Evolutionary conservation across 2,888 invertebrate genomes (phyloP).

Genomic region (Lasioglossum villosulum): DNA sequence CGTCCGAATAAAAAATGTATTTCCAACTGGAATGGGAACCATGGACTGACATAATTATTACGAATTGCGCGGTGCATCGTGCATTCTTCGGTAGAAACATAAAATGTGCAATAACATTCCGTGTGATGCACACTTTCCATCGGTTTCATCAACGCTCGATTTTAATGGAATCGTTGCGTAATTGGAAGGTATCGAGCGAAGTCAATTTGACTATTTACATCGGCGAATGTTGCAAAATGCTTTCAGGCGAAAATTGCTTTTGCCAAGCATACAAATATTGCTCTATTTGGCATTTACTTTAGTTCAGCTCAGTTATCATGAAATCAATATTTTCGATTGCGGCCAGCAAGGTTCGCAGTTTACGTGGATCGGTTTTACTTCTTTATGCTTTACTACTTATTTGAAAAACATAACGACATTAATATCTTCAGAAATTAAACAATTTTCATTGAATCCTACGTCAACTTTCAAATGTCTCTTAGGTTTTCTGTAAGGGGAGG

Average conservation of each 20-base stretch:
- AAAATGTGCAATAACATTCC: slow-evolving; percentile 19
- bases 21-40: neutral
- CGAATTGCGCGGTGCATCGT: neutral
- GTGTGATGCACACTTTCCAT: slow-evolving; percentile 4
- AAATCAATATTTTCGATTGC: neutral
- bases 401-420: neutral
- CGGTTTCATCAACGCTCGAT: neutral
- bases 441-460: neutral
- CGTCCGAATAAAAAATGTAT: neutral
- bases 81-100: slow-evolving; percentile 11
- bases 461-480: neutral
- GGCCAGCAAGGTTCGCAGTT: neutral
- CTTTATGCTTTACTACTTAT: neutral
- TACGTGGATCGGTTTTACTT: neutral
- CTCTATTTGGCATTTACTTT: neutral
- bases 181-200: neutral
- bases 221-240: neutral
- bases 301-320: neutral
- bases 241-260: neutral
- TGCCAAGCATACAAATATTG: neutral
- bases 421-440: neutral
- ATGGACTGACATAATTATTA: neutral
- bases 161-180: neutral
- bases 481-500: neutral
- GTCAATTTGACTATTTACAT: neutral